A percentile compares a stretch with the other conserved stretches of the same genome.
phyloP scores from a whole-genome alignment of 2,113 vertebrate species.

The Penelope pileata region DNA sequence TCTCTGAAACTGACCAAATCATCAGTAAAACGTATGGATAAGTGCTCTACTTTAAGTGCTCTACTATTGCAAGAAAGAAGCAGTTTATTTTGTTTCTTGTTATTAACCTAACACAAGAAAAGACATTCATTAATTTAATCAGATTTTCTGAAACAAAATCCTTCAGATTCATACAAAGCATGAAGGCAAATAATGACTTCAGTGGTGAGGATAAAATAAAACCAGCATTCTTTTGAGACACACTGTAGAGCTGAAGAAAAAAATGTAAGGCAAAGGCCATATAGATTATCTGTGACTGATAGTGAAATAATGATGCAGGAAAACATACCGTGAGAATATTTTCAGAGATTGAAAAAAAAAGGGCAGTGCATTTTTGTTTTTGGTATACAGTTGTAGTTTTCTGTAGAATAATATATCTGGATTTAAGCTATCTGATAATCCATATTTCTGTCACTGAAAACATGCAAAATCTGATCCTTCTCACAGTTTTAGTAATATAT shows the following conservation, averaged over 20 bases:
- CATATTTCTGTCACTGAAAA: background rate
- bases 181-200: background rate
- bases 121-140: background rate
- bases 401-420: background rate
- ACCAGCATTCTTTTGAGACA: background rate
- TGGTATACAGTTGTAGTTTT: background rate
- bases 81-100: background rate
- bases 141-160: background rate
- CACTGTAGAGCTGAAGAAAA: background rate
- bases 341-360: background rate
- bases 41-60: background rate
- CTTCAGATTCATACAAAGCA: background rate
- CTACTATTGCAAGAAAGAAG: background rate
- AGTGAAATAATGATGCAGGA: background rate
- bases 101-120: background rate
- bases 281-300: background rate
- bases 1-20: background rate
- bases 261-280: background rate
- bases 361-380: background rate
- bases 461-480: rapidly evolving
- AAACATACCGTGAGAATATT: background rate
- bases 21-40: background rate
- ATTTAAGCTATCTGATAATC: background rate
- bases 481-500: background rate
- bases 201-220: background rate